Evolutionary conservation across 2,888 invertebrate species (phyloP), one percentile per base, ranked within the genome.

Genomic region (Stramonita haemastoma): DNA sequence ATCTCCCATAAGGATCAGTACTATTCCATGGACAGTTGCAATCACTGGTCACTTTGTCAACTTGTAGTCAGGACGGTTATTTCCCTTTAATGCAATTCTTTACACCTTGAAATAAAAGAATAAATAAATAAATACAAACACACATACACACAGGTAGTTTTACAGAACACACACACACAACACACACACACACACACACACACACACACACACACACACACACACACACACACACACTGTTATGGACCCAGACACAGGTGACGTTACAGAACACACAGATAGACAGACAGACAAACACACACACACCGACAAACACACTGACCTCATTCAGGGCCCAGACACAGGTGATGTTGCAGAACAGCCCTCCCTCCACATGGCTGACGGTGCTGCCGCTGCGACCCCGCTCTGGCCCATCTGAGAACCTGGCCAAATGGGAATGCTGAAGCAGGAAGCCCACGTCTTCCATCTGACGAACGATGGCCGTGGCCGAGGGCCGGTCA

Each of bases 401-500:
- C 36, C 22, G 26, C 77, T 79, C 34, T 17, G 1, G 32, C 34
- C 32, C n/a, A 6, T 79, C 83, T 32, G 84, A 87, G 0, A 88
- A 87, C 26, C 79, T 87, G 36, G 90, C 89, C 77, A 93, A 87
- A 46, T 84, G 88, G 57, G 93, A 91, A 46, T 93, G 91, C 84
- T 93, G 93, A 81, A 93, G 90, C n/a, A 95, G 85, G 87, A 94
- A 94, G 85, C 92, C 91, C 13, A 91, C 79, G 46, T 92, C 91
- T 87, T 93, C 91, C 93, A 94, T 93, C 29, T 60, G 79, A 4
- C 90, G 90, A 15, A 93, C 89, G 57, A 95, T 91, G 17, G 91
- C 91, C 17, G 87, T 34, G 11, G 95, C 94, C 22, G 91, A 90
- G 0, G 95, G 95, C 34, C 95, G 91, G 4, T 92, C 87, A 13